Evolutionary conservation across 2,113 vertebrate species (phyloP).

Genomic region (Rissa tridactyla): DNA sequence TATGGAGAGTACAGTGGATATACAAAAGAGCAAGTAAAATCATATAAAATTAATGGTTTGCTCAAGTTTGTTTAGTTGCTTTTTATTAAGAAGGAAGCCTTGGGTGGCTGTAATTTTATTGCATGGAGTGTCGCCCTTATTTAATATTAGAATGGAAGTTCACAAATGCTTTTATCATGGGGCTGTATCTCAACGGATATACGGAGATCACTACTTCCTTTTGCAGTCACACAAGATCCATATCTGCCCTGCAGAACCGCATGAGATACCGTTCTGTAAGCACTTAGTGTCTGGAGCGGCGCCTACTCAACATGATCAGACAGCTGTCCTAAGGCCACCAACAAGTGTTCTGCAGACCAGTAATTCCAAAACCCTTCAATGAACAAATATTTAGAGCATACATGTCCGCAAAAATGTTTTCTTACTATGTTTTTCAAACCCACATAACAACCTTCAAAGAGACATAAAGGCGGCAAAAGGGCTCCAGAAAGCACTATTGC

Average conservation of each 20-base stretch:
- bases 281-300: background rate
- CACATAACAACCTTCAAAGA: background rate
- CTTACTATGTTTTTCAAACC: background rate
- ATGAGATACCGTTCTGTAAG: background rate
- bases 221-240: background rate
- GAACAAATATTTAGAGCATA: slow-evolving; percentile 41
- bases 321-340: background rate
- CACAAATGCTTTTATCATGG: background rate
- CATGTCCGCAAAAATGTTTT: background rate
- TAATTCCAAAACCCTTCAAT: background rate
- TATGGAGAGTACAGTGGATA: background rate
- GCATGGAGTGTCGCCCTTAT: background rate
- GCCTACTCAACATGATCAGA: background rate
- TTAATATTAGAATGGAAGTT: background rate
- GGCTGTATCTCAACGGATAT: background rate
- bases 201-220: background rate
- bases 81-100: background rate
- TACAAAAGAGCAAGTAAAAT: background rate
- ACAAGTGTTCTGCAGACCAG: background rate
- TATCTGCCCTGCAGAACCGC: background rate
- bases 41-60: background rate
- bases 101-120: background rate
- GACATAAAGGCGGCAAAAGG: background rate
- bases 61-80: background rate
- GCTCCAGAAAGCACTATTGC: background rate